A percentile compares a stretch with the other conserved stretches of the same genome.
Evolutionary conservation across 2,113 vertebrate genomes (phyloP).

Genomic region (Lonchura striata): DNA sequence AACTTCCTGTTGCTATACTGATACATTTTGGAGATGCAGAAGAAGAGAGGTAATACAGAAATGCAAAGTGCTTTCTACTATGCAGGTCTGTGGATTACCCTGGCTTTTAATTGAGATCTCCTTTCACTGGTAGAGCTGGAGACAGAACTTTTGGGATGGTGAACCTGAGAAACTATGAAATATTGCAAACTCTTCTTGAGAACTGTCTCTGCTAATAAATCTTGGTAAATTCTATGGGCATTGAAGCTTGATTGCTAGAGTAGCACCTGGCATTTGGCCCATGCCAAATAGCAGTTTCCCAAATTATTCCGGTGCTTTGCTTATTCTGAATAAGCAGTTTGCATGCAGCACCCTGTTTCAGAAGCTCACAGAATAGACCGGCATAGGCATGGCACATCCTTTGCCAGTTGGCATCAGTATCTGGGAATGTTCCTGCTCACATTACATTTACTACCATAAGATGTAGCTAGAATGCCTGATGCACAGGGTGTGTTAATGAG

Average conservation of each 20-base stretch:
- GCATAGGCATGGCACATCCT: not conserved
- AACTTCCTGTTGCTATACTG: not conserved
- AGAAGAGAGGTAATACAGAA: not conserved
- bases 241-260: not conserved
- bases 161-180: not conserved
- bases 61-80: not conserved
- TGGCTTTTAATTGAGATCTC: not conserved
- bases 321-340: not conserved
- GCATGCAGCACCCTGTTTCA: not conserved
- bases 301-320: not conserved
- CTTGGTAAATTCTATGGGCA: not conserved
- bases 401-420: slow-evolving; percentile 10
- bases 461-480: not conserved
- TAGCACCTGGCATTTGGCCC: not conserved
- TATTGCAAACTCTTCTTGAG: not conserved
- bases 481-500: not conserved
- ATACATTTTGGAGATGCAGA: not conserved
- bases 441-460: not conserved
- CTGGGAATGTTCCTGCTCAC: not conserved
- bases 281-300: not conserved
- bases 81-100: not conserved
- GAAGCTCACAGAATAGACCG: not conserved
- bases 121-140: not conserved
- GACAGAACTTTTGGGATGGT: not conserved
- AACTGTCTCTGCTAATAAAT: not conserved